Conservation (phyloP, 2,888 invertebrate genomes). For the Listrodromus nycthemerus region DNA sequence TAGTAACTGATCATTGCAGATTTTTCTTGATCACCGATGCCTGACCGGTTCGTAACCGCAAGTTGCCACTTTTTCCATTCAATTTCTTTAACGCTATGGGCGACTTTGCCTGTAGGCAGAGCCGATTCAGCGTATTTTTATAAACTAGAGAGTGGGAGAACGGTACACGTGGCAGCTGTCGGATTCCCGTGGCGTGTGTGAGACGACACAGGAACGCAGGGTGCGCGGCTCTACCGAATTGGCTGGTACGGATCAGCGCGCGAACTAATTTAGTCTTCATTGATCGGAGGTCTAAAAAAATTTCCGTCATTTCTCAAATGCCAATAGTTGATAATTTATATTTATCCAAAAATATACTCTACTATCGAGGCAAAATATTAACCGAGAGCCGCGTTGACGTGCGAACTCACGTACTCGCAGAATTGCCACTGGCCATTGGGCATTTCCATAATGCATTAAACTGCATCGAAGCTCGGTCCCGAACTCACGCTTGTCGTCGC, state of each 20-base stretch:
- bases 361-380: not conserved
- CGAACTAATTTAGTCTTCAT: conserved; percentile 27
- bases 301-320: not conserved
- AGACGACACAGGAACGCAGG: conserved; percentile 10
- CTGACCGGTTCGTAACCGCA: conserved; percentile 14
- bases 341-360: conserved; percentile 16
- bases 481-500: conserved; percentile 53
- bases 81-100: conserved; percentile 31
- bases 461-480: conserved; percentile 29
- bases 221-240: conserved; percentile 7
- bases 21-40: conserved; percentile 44
- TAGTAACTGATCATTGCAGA: conserved; percentile 61
- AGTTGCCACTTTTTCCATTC: conserved; percentile 25
- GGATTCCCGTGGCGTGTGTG: conserved; percentile 45
- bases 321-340: not conserved
- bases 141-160: conserved; percentile 32
- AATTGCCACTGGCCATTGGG: conserved; percentile 55
- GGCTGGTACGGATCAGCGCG: not conserved
- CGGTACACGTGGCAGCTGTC: conserved; percentile 61
- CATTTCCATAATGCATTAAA: conserved; percentile 63
- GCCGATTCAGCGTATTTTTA: conserved; percentile 59
- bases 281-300: conserved; percentile 4
- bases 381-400: conserved; percentile 5
- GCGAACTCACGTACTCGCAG: conserved; percentile 23
- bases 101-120: conserved; percentile 9